Percentiles rank a stretch among this genome's conserved stretches.
Conservation (phyloP, 2,888 invertebrate species). For the Nephrotoma appendiculata region DNA sequence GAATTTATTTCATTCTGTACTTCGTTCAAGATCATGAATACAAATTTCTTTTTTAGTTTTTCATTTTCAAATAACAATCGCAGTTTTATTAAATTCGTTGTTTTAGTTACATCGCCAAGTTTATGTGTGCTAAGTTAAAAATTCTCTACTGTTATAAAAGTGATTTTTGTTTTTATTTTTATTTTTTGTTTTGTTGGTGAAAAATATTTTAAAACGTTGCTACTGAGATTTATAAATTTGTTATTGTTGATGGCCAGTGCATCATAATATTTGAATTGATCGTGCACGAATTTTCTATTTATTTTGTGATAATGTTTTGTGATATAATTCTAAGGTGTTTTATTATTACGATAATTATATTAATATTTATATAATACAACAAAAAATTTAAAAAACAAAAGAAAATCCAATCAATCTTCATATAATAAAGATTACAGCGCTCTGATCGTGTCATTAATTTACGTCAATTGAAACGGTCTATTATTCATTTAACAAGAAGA, state of each 20-base stretch:
- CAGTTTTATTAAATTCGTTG: neutral
- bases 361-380: neutral
- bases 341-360: neutral
- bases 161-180: neutral
- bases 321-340: constrained; percentile 1
- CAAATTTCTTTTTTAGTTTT: neutral
- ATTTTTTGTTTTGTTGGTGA: neutral
- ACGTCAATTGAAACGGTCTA: neutral
- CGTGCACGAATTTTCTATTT: neutral
- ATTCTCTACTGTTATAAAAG: neutral
- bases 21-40: neutral
- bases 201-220: neutral
- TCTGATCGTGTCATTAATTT: neutral
- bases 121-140: neutral
- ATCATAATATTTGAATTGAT: neutral
- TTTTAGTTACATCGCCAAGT: neutral
- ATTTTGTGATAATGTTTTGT: constrained; percentile 1
- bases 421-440: neutral
- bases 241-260: neutral
- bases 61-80: neutral
- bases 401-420: neutral
- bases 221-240: neutral
- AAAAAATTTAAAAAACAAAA: neutral
- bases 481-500: neutral
- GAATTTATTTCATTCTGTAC: neutral